Percentiles rank a stretch among this genome's conserved stretches.
phyloP scores from a whole-genome alignment of 2,113 vertebrate genomes.

The Labeo rohita region DNA sequence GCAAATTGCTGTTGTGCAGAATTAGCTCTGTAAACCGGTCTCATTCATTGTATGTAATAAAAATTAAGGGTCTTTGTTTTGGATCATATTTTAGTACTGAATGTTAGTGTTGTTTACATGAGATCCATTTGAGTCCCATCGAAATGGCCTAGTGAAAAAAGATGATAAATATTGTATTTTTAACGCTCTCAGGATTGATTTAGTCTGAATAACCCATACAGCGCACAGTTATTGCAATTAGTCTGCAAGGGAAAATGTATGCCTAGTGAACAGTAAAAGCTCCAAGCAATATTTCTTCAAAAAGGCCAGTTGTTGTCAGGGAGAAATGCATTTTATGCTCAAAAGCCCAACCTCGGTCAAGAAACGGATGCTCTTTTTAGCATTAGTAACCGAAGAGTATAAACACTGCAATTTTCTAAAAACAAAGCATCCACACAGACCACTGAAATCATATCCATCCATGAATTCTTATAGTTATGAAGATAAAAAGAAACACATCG shows the following conservation, averaged over 20 bases:
- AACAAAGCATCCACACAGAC: neutral
- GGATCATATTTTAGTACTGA: neutral
- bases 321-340: neutral
- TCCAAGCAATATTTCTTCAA: neutral
- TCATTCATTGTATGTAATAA: neutral
- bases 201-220: neutral
- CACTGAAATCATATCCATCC: neutral
- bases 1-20: neutral
- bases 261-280: neutral
- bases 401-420: neutral
- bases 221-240: constrained; percentile 11
- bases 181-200: neutral
- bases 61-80: neutral
- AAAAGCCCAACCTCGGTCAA: neutral
- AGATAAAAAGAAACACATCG: neutral
- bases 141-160: neutral
- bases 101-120: neutral
- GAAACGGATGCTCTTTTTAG: neutral
- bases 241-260: neutral
- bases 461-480: neutral
- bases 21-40: neutral
- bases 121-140: neutral
- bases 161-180: neutral
- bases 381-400: neutral
- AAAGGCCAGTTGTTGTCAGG: neutral